Evolutionary conservation across 2,888 invertebrate genomes (phyloP).

Genomic region (Plebejus anna): DNA sequence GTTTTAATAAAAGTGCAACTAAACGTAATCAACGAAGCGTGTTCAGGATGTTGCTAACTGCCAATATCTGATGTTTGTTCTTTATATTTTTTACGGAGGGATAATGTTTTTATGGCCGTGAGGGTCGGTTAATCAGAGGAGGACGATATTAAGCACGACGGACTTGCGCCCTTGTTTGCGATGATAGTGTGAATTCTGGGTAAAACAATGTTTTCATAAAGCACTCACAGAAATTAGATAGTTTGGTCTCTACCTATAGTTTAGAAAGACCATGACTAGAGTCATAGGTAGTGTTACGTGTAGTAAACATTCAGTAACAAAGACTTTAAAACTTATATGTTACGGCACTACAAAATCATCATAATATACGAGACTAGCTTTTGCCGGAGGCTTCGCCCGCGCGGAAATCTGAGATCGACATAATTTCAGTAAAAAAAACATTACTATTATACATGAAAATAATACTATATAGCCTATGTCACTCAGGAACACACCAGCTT

Average conservation of each 20-base stretch:
- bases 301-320: too few species aligned
- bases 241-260: background rate
- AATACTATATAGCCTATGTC: too few species aligned
- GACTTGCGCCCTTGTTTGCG: conserved; percentile 14
- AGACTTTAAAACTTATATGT: too few species aligned
- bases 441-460: too few species aligned
- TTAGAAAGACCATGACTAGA: background rate
- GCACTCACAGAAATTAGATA: background rate
- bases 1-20: conserved; percentile 34
- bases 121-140: conserved; percentile 72
- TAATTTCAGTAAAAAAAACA: too few species aligned
- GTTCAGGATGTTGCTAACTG: conserved; percentile 70
- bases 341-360: too few species aligned
- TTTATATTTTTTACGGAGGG: conserved; percentile 78
- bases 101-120: conserved; percentile 77
- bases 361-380: too few species aligned
- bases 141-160: conserved; percentile 72
- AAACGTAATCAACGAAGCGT: conserved; percentile 67
- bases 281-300: too few species aligned
- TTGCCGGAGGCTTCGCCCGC: too few species aligned
- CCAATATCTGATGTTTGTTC: conserved; percentile 78
- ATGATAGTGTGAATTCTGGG: background rate
- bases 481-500: too few species aligned
- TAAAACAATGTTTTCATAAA: conserved; percentile 1
- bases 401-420: too few species aligned